phyloP scores from a whole-genome alignment of 2,888 invertebrate species.

The Athalia circularis region DNA sequence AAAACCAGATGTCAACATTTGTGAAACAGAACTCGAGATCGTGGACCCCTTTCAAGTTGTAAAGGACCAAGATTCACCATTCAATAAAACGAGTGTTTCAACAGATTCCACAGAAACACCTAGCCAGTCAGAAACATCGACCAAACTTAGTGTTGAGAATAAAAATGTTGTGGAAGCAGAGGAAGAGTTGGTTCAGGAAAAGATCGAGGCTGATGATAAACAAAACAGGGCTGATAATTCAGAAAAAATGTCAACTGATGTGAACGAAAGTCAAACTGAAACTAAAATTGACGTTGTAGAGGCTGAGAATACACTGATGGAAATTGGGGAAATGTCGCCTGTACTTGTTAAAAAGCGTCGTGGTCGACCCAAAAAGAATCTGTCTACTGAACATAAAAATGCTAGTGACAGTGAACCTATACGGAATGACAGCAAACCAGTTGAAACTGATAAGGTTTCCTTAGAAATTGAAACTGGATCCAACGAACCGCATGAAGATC shows the following conservation, averaged over 20 bases:
- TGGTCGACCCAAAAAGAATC: slow-evolving; percentile 63
- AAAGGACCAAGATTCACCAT: slow-evolving; percentile 55
- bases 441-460: slow-evolving; percentile 45
- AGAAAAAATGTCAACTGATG: slow-evolving; percentile 45
- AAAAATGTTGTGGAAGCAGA: background rate
- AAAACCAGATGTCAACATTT: slow-evolving; percentile 47
- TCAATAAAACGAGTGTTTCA: slow-evolving; percentile 31
- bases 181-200: slow-evolving; percentile 21
- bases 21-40: slow-evolving; percentile 64
- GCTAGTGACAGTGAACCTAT: slow-evolving; percentile 48
- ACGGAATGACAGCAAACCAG: slow-evolving; percentile 47
- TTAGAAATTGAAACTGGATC: slow-evolving; percentile 1
- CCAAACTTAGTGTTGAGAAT: background rate
- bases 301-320: slow-evolving; percentile 25
- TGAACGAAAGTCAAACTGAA: slow-evolving; percentile 38
- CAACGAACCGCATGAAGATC: slow-evolving; percentile 36
- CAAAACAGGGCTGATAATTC: slow-evolving; percentile 39
- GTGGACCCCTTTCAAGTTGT: slow-evolving; percentile 69
- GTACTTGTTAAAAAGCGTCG: slow-evolving; percentile 57
- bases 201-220: slow-evolving; percentile 46
- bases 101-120: background rate
- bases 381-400: slow-evolving; percentile 44
- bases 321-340: slow-evolving; percentile 9
- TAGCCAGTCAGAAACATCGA: background rate
- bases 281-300: slow-evolving; percentile 36